A percentile compares a stretch with the other conserved stretches of the same genome.
phyloP scores from a whole-genome alignment of 2,888 invertebrate species.

The Listrodromus nycthemerus region DNA sequence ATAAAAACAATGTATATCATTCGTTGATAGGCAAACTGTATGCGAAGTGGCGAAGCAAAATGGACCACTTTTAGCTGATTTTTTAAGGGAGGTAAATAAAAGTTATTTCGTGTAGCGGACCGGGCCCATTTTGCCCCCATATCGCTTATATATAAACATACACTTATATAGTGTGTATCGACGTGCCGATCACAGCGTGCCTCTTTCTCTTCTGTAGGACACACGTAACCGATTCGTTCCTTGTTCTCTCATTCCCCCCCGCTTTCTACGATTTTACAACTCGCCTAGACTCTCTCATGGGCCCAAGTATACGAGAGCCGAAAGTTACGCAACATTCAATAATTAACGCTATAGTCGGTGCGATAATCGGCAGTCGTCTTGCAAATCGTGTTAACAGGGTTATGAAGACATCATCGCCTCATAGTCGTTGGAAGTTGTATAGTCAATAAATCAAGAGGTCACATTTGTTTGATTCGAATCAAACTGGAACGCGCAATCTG shows the following conservation, averaged over 20 bases:
- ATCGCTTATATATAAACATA: not conserved
- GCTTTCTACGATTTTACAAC: conserved; percentile 42
- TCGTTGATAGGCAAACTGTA: conserved; percentile 21
- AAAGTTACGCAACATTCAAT: conserved; percentile 70
- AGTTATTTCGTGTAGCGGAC: too few relatives aligned
- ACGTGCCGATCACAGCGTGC: conserved; percentile 34
- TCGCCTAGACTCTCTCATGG: not conserved
- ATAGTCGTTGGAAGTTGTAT: not conserved
- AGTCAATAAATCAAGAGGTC: not conserved
- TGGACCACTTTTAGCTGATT: too few relatives aligned
- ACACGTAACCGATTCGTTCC: conserved; percentile 64
- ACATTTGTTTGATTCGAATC: not conserved
- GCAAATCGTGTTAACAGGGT: conserved; percentile 72
- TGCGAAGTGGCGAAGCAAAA: not conserved
- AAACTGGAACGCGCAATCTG: not conserved
- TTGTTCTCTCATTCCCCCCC: conserved; percentile 1
- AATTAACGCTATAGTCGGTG: conserved; percentile 68
- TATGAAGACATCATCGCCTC: conserved; percentile 32
- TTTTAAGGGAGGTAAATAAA: too few relatives aligned
- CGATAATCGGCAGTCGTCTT: conserved; percentile 52
- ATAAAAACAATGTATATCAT: not conserved
- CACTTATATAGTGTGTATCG: not conserved
- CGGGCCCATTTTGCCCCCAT: too few relatives aligned
- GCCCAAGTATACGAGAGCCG: conserved; percentile 7
- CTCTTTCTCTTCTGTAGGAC: conserved; percentile 60